Conservation (phyloP, 2,888 invertebrate genomes). For the Horisme vitalbata region DNA sequence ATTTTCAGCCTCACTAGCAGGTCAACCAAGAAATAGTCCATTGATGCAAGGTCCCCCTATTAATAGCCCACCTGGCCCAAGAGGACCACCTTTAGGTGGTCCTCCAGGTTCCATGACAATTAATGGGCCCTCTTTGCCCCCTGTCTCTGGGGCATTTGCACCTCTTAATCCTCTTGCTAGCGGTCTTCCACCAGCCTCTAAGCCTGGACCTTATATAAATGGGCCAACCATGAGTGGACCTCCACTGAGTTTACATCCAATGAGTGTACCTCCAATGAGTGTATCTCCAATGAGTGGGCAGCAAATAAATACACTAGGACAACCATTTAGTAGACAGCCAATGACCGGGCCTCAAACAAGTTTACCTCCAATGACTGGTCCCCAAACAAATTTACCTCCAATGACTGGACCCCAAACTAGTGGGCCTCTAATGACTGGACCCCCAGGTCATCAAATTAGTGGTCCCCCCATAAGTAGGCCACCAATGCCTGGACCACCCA, state of each 20-base stretch:
- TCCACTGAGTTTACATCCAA: slow-evolving; percentile 9
- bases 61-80: slow-evolving; percentile 32
- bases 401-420: slow-evolving; percentile 26
- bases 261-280: slow-evolving; percentile 14
- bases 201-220: slow-evolving; percentile 19
- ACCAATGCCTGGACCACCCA: slow-evolving; percentile 37
- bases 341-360: slow-evolving; percentile 5
- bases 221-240: slow-evolving; percentile 23
- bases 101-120: slow-evolving; percentile 39
- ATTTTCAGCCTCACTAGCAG: slow-evolving; percentile 45
- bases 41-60: slow-evolving; percentile 46
- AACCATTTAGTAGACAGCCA: slow-evolving; percentile 1
- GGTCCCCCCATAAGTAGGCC: slow-evolving; percentile 29
- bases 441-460: slow-evolving; percentile 15
- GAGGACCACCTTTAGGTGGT: slow-evolving; percentile 20
- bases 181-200: slow-evolving; percentile 28
- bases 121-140: slow-evolving; percentile 47
- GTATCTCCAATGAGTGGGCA: slow-evolving; percentile 12
- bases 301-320: slow-evolving; percentile 6
- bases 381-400: slow-evolving; percentile 25
- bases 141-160: slow-evolving; percentile 32
- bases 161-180: slow-evolving; percentile 31
- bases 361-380: slow-evolving; percentile 15
- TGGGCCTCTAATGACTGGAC: slow-evolving; percentile 28
- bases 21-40: slow-evolving; percentile 57